Evolutionary conservation across 1,140 invertebrate species (phyloP).

Genomic region (Atta texana): DNA sequence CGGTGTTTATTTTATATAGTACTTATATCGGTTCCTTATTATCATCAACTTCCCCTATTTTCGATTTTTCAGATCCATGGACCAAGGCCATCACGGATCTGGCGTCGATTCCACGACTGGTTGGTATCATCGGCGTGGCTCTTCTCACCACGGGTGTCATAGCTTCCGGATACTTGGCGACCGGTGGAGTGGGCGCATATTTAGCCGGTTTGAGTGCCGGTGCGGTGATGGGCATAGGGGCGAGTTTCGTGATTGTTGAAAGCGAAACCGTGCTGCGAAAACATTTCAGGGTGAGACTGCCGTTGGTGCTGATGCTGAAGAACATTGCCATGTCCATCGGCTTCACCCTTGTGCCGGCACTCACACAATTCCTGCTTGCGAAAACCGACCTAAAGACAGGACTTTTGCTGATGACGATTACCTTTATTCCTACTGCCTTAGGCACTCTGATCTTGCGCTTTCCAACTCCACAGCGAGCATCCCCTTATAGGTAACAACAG

Average conservation of each 20-base stretch:
- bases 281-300: slow-evolving; percentile 77
- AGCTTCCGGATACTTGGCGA: slow-evolving; percentile 81
- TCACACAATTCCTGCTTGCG: slow-evolving; percentile 72
- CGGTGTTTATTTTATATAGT: neutral
- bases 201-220: slow-evolving; percentile 80
- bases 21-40: neutral
- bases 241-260: slow-evolving; percentile 79
- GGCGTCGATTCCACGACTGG: slow-evolving; percentile 86
- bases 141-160: slow-evolving; percentile 78
- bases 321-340: slow-evolving; percentile 77
- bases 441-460: slow-evolving; percentile 74
- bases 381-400: slow-evolving; percentile 71
- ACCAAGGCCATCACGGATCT: slow-evolving; percentile 86
- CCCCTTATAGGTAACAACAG: slow-evolving; percentile 65
- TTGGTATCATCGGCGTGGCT: slow-evolving; percentile 82
- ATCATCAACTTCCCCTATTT: neutral
- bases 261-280: slow-evolving; percentile 78
- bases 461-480: slow-evolving; percentile 59
- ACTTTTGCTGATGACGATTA: slow-evolving; percentile 76
- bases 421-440: slow-evolving; percentile 76
- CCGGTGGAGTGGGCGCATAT: slow-evolving; percentile 81
- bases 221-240: slow-evolving; percentile 83
- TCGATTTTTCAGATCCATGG: slow-evolving; percentile 86
- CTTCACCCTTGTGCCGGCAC: slow-evolving; percentile 74
- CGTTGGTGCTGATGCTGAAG: slow-evolving; percentile 74